phyloP scores from a whole-genome alignment of 2,888 invertebrate species.

The Andrena haemorrhoa region DNA sequence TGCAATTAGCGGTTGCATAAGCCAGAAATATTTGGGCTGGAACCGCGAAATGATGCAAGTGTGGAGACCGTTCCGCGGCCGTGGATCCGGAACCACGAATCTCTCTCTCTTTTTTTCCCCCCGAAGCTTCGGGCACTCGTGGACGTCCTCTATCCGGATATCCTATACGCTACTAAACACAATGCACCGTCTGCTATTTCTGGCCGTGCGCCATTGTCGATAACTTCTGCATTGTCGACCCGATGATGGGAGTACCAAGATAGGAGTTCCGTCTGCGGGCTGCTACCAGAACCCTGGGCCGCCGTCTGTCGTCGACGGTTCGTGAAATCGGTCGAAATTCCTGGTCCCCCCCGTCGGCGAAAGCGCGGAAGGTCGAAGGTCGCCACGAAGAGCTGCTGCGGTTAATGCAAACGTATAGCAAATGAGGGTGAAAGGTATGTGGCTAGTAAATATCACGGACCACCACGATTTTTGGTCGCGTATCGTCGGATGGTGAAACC shows the following conservation, averaged over 20 bases:
- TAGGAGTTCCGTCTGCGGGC: slow-evolving; percentile 64
- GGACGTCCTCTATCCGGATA: slow-evolving; percentile 70
- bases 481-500: background rate
- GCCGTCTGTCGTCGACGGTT: slow-evolving; percentile 57
- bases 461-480: slow-evolving; percentile 14
- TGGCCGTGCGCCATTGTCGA: slow-evolving; percentile 81
- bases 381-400: slow-evolving; percentile 22
- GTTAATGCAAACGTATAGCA: slow-evolving; percentile 31
- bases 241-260: slow-evolving; percentile 67
- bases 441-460: slow-evolving; percentile 39
- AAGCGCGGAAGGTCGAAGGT: slow-evolving; percentile 61
- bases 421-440: slow-evolving; percentile 19
- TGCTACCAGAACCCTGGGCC: slow-evolving; percentile 44
- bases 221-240: slow-evolving; percentile 78
- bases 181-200: slow-evolving; percentile 80
- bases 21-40: slow-evolving; percentile 55
- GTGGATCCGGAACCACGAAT: slow-evolving; percentile 50
- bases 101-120: slow-evolving; percentile 26
- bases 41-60: slow-evolving; percentile 53
- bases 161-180: slow-evolving; percentile 78
- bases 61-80: slow-evolving; percentile 38
- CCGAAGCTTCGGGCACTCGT: slow-evolving; percentile 34
- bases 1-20: slow-evolving; percentile 59
- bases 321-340: slow-evolving; percentile 64
- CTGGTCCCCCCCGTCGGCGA: slow-evolving; percentile 34